phyloP scores from a whole-genome alignment of 1,140 invertebrate species.

The Epicauta chinensis region DNA sequence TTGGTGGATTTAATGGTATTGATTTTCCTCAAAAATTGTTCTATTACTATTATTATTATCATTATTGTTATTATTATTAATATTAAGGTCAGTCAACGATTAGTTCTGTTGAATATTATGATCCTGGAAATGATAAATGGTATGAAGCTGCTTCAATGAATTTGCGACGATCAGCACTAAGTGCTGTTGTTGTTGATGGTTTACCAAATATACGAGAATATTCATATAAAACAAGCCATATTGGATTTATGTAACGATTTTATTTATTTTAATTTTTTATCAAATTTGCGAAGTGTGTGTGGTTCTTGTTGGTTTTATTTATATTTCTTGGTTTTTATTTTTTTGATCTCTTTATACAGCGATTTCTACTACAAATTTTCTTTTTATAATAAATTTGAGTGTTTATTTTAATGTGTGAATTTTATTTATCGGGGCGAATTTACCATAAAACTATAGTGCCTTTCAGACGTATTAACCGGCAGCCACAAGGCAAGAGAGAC shows the following conservation, averaged over 20 bases:
- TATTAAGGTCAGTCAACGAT: conserved; percentile 52
- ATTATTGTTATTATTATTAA: background rate
- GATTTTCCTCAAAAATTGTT: conserved; percentile 1
- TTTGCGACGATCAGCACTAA: conserved; percentile 59
- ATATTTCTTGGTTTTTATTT: conserved; percentile 7
- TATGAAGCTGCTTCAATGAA: conserved; percentile 61
- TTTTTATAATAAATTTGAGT: too few species aligned
- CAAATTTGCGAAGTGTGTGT: conserved; percentile 5
- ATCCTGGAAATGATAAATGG: conserved; percentile 62
- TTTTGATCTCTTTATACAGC: conserved; percentile 11
- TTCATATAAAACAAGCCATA: conserved; percentile 10
- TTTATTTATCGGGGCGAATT: too few species aligned
- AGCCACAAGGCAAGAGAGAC: too few species aligned
- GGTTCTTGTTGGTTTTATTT: conserved; percentile 12
- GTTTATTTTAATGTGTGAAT: too few species aligned
- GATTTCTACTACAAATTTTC: background rate
- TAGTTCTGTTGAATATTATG: conserved; percentile 66
- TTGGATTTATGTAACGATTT: too few species aligned
- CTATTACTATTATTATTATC: background rate
- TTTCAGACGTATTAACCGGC: too few species aligned
- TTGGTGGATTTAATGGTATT: conserved; percentile 68
- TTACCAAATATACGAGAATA: conserved; percentile 50
- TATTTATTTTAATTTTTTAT: background rate
- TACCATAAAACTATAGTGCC: too few species aligned
- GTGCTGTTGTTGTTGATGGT: conserved; percentile 55